Percentiles rank a stretch among this genome's conserved stretches.
These are phyloP conservation scores for Drosophila teissieri DNA, from an alignment of 1,140 invertebrate species.

Conservation along the genomic window DNA sequence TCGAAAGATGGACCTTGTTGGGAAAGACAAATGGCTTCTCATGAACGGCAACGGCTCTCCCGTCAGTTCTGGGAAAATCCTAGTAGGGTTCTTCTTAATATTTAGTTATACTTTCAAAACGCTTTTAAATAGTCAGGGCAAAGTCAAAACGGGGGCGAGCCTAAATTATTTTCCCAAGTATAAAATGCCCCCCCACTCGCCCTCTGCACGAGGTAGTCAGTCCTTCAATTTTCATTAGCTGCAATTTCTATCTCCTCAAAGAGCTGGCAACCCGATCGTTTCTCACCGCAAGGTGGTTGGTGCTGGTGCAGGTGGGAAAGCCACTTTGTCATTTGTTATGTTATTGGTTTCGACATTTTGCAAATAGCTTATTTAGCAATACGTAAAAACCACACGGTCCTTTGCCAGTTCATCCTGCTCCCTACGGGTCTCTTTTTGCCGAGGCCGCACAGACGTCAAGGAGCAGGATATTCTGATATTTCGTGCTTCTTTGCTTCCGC, in stretches of 20 bases:
- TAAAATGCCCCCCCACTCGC: neutral
- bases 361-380: constrained; percentile 83
- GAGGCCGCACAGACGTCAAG: constrained; percentile 32
- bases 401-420: constrained; percentile 4
- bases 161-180: neutral
- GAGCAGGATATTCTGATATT: constrained; percentile 37
- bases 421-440: constrained; percentile 29
- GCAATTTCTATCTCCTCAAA: neutral
- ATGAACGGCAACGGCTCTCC: neutral
- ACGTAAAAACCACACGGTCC: constrained; percentile 74
- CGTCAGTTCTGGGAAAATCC: neutral
- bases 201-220: constrained; percentile 16
- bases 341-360: constrained; percentile 84
- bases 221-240: constrained; percentile 63
- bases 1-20: constrained; percentile 6
- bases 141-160: too few relatives aligned
- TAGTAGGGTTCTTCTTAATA: neutral
- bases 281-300: constrained; percentile 41
- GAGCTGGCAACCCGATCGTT: neutral
- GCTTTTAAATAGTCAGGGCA: too few relatives aligned
- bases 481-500: constrained; percentile 15
- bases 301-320: constrained; percentile 25
- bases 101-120: neutral
- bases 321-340: constrained; percentile 76
- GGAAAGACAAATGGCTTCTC: neutral